Conservation (phyloP, 23 tunicate species). For the Ascidia mentula region DNA sequence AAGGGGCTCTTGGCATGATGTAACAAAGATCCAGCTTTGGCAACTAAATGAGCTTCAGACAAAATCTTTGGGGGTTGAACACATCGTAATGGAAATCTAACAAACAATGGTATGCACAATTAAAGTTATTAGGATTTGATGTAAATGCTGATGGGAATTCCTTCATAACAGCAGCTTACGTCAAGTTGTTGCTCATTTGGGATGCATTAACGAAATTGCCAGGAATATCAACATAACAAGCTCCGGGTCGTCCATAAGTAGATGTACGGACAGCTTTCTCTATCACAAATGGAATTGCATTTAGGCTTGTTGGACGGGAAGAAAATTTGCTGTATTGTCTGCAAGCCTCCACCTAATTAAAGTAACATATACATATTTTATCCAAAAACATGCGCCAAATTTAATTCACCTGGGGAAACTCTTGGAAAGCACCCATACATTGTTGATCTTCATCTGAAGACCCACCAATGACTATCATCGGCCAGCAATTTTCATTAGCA, state of each 20-base stretch:
- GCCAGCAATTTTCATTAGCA: slow-evolving; percentile 96
- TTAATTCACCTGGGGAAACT: slow-evolving; percentile 71
- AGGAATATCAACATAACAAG: slow-evolving; percentile 89
- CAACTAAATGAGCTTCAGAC: slow-evolving; percentile 30
- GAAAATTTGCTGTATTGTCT: slow-evolving; percentile 83
- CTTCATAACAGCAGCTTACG: no score
- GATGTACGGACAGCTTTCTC: slow-evolving; percentile 82
- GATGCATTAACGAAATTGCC: slow-evolving; percentile 81
- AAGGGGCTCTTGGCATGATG: slow-evolving; percentile 67
- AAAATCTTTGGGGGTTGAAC: slow-evolving; percentile 47
- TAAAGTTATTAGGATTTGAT: no score
- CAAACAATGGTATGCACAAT: background rate
- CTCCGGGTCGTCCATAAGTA: slow-evolving; percentile 92
- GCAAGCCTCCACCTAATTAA: slow-evolving; percentile 73
- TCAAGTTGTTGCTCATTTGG: background rate
- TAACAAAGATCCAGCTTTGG: slow-evolving; percentile 44
- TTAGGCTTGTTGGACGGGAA: slow-evolving; percentile 55
- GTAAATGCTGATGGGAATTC: no score
- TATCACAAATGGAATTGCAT: slow-evolving; percentile 50
- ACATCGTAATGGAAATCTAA: slow-evolving; percentile 32
- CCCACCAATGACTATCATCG: slow-evolving; percentile 92
- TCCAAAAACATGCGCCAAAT: background rate
- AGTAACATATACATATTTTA: background rate
- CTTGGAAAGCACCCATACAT: slow-evolving; percentile 95
- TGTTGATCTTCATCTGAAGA: slow-evolving; percentile 89